These are phyloP conservation scores for Melopsittacus undulatus DNA, from an alignment of 2,797 vertebrate genomes.

Conservation along the genomic window DNA sequence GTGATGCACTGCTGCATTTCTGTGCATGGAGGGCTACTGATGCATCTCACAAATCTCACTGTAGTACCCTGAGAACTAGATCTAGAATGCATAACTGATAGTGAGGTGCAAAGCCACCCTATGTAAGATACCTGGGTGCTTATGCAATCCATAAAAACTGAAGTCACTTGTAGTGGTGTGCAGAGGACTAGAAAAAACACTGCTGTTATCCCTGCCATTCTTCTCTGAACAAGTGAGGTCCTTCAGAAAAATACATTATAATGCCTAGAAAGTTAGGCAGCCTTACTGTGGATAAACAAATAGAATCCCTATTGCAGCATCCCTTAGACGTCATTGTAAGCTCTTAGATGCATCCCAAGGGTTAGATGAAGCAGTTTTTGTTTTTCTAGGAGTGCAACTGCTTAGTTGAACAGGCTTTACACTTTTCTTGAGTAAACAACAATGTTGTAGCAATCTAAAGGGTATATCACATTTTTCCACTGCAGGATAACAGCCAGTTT, in stretches of 20 bases:
- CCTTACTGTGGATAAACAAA: not conserved
- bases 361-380: not conserved
- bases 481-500: not conserved
- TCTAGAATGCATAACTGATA: not conserved
- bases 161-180: not conserved
- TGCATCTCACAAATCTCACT: not conserved
- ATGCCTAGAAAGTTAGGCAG: not conserved
- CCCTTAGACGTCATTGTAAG: not conserved
- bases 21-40: accelerated
- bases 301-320: not conserved
- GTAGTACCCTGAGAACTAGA: not conserved
- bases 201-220: not conserved
- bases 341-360: accelerated
- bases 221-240: not conserved
- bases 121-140: accelerated
- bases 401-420: not conserved
- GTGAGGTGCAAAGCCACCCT: not conserved
- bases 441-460: not conserved
- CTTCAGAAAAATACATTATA: not conserved
- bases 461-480: not conserved
- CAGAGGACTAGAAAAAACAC: not conserved
- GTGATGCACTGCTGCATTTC: accelerated
- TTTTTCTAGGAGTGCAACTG: accelerated
- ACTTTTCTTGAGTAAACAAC: not conserved
- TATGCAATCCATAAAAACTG: not conserved